Evolutionary conservation across 2,797 vertebrate species (phyloP).

Genomic region (Heteromormyrus szaboi): DNA sequence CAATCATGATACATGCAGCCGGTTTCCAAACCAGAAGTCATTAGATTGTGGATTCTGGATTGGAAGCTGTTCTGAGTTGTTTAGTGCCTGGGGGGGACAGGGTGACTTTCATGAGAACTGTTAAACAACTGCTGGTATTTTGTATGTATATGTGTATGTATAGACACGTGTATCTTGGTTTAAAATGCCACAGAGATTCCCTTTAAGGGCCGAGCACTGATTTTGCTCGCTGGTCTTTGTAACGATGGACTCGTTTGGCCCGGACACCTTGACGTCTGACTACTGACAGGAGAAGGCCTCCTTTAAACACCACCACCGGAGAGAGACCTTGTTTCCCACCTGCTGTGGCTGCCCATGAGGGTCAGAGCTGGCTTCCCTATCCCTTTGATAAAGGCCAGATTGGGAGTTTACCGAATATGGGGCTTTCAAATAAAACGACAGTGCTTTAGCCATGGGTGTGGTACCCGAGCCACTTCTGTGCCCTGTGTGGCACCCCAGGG

Average conservation of each 20-base stretch:
- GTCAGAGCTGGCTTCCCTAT: background rate
- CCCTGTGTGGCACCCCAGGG: background rate
- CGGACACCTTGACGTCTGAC: background rate
- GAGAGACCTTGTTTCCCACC: background rate
- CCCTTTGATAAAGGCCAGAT: background rate
- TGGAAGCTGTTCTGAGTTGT: background rate
- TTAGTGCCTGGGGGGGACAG: background rate
- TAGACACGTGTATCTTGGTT: background rate
- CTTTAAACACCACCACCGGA: background rate
- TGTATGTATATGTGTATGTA: background rate
- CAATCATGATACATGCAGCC: background rate
- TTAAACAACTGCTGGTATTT: background rate
- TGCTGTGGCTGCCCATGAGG: background rate
- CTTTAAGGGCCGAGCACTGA: background rate
- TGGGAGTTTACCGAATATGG: background rate
- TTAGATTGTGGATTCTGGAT: background rate
- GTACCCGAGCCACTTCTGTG: background rate
- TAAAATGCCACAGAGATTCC: background rate
- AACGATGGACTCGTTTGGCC: background rate
- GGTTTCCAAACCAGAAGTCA: background rate
- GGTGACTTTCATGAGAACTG: background rate
- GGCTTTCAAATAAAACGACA: background rate
- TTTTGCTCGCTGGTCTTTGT: background rate
- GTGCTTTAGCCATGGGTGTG: background rate
- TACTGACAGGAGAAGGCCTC: background rate